Percentiles rank a stretch among this genome's conserved stretches.
phyloP scores from a whole-genome alignment of 2,113 vertebrate species.

The Phocoena sinus region DNA sequence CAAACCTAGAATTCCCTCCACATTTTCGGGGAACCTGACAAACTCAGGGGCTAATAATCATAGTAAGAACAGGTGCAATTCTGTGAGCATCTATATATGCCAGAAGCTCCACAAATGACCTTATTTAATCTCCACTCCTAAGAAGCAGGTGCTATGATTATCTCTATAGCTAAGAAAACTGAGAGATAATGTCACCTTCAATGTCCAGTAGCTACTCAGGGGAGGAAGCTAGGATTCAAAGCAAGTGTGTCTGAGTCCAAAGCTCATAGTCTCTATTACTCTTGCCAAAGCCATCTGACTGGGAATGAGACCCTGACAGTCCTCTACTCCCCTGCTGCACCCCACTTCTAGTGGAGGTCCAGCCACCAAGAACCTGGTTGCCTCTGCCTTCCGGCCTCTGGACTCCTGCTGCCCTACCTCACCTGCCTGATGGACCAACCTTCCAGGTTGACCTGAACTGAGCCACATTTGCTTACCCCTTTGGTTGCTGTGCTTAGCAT shows the following conservation, averaged over 20 bases:
- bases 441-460: not conserved
- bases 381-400: not conserved
- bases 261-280: not conserved
- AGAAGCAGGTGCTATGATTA: not conserved
- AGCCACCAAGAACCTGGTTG: not conserved
- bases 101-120: not conserved
- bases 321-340: not conserved
- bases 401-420: not conserved
- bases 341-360: not conserved
- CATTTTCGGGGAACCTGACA: not conserved
- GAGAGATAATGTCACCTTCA: not conserved
- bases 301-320: not conserved
- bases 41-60: not conserved
- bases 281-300: not conserved
- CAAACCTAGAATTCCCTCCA: not conserved
- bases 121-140: not conserved
- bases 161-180: not conserved
- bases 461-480: not conserved
- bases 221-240: not conserved
- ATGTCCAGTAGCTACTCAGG: not conserved
- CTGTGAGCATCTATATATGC: not conserved
- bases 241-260: not conserved
- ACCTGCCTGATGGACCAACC: not conserved
- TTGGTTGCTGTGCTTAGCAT: not conserved
- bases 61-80: not conserved